phyloP scores from a whole-genome alignment of 2,113 vertebrate species.

The Varanus salvator region DNA sequence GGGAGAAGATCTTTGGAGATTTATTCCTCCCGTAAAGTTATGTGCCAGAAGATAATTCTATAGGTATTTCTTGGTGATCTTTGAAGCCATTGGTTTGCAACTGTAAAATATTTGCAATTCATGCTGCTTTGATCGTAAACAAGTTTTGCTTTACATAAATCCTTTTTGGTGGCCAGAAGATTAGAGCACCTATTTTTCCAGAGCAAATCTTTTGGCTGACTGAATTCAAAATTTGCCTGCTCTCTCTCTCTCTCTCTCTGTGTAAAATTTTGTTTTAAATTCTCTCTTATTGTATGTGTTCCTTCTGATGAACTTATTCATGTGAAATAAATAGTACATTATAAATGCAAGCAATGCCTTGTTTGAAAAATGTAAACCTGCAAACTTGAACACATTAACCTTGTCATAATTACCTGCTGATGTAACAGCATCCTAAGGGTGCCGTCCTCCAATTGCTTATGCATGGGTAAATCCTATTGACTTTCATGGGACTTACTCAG shows the following conservation, averaged over 20 bases:
- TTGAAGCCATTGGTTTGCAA: conserved; percentile 4
- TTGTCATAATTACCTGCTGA: background rate
- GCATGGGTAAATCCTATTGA: background rate
- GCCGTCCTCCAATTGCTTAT: background rate
- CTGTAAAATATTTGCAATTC: conserved; percentile 16
- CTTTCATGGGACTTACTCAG: background rate
- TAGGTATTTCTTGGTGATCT: conserved; percentile 42
- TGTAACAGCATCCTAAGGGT: background rate
- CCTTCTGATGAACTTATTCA: conserved; percentile 16
- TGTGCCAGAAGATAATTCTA: conserved; percentile 51
- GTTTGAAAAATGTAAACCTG: background rate
- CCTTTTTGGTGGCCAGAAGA: background rate
- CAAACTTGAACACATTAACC: background rate
- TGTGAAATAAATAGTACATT: background rate
- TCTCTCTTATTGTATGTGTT: accelerated
- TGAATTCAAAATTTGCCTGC: conserved; percentile 17
- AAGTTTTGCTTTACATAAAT: background rate
- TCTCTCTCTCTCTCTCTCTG: background rate
- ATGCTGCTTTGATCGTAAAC: background rate
- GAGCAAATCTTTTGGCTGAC: conserved; percentile 29
- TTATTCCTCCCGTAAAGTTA: conserved; percentile 50
- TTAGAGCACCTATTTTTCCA: background rate
- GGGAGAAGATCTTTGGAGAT: conserved; percentile 26
- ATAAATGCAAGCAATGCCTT: background rate
- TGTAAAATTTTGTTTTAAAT: background rate